Evolutionary conservation across 1,140 invertebrate genomes (phyloP).

Genomic region (Lucilia sericata): DNA sequence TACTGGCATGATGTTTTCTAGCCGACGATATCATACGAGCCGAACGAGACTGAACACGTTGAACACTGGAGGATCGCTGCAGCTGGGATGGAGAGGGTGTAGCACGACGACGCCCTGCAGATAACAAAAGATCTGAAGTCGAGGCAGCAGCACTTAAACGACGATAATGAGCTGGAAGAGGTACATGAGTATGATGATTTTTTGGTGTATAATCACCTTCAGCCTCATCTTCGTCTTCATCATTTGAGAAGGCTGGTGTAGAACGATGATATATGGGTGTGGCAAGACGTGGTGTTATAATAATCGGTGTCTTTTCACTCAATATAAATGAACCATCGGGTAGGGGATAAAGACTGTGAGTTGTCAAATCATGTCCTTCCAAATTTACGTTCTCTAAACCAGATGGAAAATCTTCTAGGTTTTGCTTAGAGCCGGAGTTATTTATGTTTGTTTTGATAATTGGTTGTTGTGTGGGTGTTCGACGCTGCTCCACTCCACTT

Average conservation of each 20-base stretch:
- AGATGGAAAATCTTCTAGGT: neutral
- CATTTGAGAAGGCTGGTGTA: neutral
- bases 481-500: too few relatives aligned
- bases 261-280: conserved; percentile 13
- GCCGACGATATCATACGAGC: conserved; percentile 26
- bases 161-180: neutral
- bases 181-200: neutral
- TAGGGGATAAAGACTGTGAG: conserved; percentile 7
- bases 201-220: conserved; percentile 18
- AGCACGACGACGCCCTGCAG: neutral
- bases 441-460: neutral
- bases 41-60: conserved; percentile 31
- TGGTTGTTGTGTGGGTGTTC: too few relatives aligned
- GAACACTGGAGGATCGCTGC: conserved; percentile 10
- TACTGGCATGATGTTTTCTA: neutral
- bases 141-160: neutral
- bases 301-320: conserved; percentile 21
- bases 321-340: conserved; percentile 32
- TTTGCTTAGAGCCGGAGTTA: neutral
- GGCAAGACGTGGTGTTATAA: conserved; percentile 17
- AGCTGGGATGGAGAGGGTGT: conserved; percentile 19
- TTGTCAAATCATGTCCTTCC: neutral
- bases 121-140: neutral
- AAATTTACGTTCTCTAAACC: neutral
- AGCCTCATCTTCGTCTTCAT: neutral